Conservation (phyloP, 2,797 vertebrate genomes). For the Chelon labrosus region DNA sequence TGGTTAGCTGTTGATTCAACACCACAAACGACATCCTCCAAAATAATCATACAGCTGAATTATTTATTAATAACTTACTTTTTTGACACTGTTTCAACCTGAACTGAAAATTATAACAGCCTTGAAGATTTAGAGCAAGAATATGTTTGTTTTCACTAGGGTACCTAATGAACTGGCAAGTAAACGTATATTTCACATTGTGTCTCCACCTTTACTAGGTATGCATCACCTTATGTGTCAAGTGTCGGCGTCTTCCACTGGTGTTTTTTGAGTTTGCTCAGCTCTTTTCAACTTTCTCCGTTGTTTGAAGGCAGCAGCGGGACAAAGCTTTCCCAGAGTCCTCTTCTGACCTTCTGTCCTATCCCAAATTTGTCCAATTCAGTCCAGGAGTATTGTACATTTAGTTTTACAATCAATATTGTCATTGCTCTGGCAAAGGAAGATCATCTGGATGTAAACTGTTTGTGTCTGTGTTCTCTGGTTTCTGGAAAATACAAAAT, state of each 20-base stretch:
- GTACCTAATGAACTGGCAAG: no score
- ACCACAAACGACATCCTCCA: no score
- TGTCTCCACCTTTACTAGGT: conserved; percentile 11
- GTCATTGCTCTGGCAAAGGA: conserved; percentile 61
- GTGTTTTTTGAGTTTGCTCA: conserved; percentile 70
- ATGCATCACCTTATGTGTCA: conserved; percentile 31
- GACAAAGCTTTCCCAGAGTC: conserved; percentile 57
- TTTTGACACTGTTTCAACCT: no score
- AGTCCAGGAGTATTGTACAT: conserved; percentile 36
- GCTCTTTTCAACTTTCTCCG: conserved; percentile 69
- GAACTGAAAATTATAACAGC: no score
- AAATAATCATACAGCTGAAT: no score
- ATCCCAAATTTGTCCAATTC: conserved; percentile 51
- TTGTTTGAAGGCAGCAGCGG: conserved; percentile 56
- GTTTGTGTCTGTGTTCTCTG: conserved; percentile 34
- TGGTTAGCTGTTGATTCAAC: no score
- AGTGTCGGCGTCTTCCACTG: conserved; percentile 35
- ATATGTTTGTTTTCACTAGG: no score
- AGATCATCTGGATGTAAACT: conserved; percentile 47
- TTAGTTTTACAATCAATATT: conserved; percentile 70
- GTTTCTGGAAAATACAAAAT: conserved; percentile 14
- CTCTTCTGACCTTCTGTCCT: conserved; percentile 40
- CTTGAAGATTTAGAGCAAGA: no score
- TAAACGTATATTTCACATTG: conserved; percentile 16
- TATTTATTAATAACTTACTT: no score